Evolutionary conservation across 2,888 invertebrate genomes (phyloP), one percentile per base, ranked within the genome.

Genomic region (Linyphia triangularis): DNA sequence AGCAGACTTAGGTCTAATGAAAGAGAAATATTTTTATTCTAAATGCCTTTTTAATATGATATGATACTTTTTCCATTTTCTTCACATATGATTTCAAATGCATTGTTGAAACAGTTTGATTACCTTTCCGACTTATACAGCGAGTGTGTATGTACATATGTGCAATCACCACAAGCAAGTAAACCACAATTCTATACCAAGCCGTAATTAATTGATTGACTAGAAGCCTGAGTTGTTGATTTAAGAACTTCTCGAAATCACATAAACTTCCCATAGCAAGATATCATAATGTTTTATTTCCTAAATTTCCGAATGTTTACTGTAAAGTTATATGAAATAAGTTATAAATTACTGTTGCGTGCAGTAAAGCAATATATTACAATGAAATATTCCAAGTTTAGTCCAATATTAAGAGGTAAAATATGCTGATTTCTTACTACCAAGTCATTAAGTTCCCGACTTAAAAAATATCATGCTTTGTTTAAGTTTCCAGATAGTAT

Each of bases 71-170:
- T 73, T 24, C 16, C 63, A 40, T 37, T 24, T 61, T 63, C 37
- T 40, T 77, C 70, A 37, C 22, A 26, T n/a, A 26, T 26, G 61
- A 26, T 77, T 24, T 24, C 59, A 61, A 77, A 61, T 59, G 30
- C 28, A 26, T 33, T 19, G 51, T 10, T 30, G 57, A 57, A 37
- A n/a, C 33, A 61, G 30, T 16, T 77, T 61, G 61, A n/a, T 51
- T 51, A 51, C 61, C 37, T 33, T 59, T 33, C 59, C 59, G 16
- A 4, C 65, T 63, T 79, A 26, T 79, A 67, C 77, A 73, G 67
- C 51, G 13, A 86, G 79, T 86, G 85, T 77, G 63, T 86, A 86
- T 86, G 24, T 86, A 86, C 85, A 86, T 33, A 63, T 79, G 79
- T 86, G 85, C 85, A 79, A 79, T 33, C 79, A 79, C 79, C 65